Evolutionary conservation across 2,888 invertebrate species (phyloP), one percentile per base, ranked within the genome.

Genomic region (Anorthoa munda): DNA sequence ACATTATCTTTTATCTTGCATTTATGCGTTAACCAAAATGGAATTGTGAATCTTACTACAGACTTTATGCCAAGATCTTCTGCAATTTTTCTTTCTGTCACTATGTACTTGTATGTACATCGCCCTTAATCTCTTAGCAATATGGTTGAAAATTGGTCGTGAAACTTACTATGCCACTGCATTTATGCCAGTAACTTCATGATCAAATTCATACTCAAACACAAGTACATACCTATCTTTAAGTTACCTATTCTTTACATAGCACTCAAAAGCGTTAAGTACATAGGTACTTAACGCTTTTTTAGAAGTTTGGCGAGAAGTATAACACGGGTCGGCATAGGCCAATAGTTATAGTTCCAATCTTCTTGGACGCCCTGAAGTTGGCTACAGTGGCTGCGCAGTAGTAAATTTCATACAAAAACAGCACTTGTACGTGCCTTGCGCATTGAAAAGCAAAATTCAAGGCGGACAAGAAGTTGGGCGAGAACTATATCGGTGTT

Each of bases 1-100:
- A 45, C 12, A 51, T 18, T 55, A 1, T 23, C 7, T 3, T 55
- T 53, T 26, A 5, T 21, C 51, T 31, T 70, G 63, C 55, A 70
- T 71, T 75, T 67, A 66, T 23, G 5, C n/a, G 46, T n/a, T 55
- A 70, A 26, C 5, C 2, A 55, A 66, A 63, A 69, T 56, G n/a
- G 26, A 59, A 61, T 63, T 53, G 21, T 51, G 18, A 48, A 51
- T 60, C 13, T 45, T 50, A 46, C 51, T 23, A 64, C 46, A 53
- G n/a, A 66, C 48, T 56, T 51, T 68, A 23, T 31, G 26, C 61
- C 5, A 55, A 65, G 39, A 71, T 39, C 26, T 51, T 48, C 13
- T 31, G 55, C 50, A 51, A 51, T 61, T 59, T 66, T 9, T 45
- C 11, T 53, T 23, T 2, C 17, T 45, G 2, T 56, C 26, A 56